Conservation (phyloP, 2,113 vertebrate genomes). For the Hippolais icterina region DNA sequence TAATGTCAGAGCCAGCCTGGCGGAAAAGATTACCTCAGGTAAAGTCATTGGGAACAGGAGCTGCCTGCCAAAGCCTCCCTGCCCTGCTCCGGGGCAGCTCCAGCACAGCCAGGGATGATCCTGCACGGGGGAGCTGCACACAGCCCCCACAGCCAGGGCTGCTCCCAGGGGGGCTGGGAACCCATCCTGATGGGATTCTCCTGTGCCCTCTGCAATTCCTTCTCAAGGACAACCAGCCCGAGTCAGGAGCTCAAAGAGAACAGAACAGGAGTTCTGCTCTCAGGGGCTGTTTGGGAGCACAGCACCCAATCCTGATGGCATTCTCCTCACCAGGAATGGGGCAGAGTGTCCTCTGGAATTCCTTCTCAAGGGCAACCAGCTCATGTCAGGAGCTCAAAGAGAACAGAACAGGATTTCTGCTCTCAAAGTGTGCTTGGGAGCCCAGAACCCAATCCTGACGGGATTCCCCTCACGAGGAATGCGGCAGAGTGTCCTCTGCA, state of each 20-base stretch:
- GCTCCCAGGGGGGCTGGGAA: background rate
- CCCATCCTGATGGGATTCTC: background rate
- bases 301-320: rapidly evolving
- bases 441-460: no score
- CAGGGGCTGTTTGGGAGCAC: rapidly evolving
- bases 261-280: background rate
- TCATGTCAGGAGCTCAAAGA: background rate
- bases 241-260: background rate
- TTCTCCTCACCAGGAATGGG: background rate
- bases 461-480: background rate
- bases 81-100: background rate
- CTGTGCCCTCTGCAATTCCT: background rate
- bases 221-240: rapidly evolving
- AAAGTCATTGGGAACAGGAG: conserved; percentile 64
- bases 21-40: conserved; percentile 72
- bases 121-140: background rate
- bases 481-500: background rate
- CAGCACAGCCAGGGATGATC: background rate
- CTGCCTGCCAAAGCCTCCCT: background rate
- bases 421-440: background rate
- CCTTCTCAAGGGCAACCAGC: background rate
- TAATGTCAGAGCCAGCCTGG: conserved; percentile 71
- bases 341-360: no score
- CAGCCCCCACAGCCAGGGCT: background rate
- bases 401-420: background rate